These are phyloP conservation scores for Rhaphigaster nebulosa DNA, from an alignment of 2,888 invertebrate species.

Conservation along the genomic window DNA sequence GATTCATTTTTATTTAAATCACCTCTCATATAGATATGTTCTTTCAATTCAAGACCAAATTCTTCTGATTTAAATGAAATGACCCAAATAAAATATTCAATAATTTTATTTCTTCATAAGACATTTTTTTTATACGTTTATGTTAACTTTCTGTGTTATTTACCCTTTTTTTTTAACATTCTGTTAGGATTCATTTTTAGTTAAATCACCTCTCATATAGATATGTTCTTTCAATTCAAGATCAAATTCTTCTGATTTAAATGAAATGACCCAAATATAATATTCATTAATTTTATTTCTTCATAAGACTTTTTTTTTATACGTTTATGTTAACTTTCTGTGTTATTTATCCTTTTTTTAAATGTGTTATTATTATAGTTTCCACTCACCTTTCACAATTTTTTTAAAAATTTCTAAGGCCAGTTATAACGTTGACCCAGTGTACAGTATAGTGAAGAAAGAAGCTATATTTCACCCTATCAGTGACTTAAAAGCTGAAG, in stretches of 20 bases:
- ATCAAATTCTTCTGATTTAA: neutral
- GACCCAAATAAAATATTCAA: neutral
- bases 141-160: neutral
- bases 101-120: neutral
- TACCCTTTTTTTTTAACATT: neutral
- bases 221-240: neutral
- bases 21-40: neutral
- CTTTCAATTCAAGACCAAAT: neutral
- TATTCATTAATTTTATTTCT: neutral
- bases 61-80: neutral
- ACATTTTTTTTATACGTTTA: too few relatives aligned
- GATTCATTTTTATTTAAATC: neutral
- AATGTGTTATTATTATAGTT: neutral
- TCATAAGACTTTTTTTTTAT: neutral
- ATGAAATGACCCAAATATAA: neutral
- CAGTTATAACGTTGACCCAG: neutral
- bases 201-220: neutral
- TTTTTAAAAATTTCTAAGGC: neutral
- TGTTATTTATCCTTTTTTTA: neutral
- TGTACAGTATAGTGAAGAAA: conserved; percentile 13
- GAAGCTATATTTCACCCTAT: conserved; percentile 32
- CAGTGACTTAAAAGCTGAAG: conserved; percentile 42
- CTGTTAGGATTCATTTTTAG: neutral
- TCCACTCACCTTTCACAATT: neutral
- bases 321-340: neutral